Evolutionary conservation across 2,113 vertebrate genomes (phyloP).

Genomic region (Ancistrus triradiatus): DNA sequence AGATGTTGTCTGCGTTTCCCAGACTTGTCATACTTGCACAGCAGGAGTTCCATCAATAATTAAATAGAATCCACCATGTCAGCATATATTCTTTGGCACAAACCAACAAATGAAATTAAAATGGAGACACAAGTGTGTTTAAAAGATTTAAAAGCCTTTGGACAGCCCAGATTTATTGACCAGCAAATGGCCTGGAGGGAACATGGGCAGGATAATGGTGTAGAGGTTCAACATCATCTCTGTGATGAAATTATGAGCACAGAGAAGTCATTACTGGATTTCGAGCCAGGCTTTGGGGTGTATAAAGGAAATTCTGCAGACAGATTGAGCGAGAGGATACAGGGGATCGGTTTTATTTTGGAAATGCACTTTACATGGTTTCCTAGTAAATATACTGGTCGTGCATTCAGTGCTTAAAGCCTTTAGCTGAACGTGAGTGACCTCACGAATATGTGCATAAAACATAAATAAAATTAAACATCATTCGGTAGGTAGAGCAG

Average conservation of each 20-base stretch:
- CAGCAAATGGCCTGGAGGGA: slow-evolving; percentile 28
- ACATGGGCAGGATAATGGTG: slow-evolving; percentile 9
- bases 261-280: slow-evolving; percentile 8
- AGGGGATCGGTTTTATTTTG: too few relatives aligned
- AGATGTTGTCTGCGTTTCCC: background rate
- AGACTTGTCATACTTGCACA: slow-evolving; percentile 18
- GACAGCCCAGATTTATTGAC: slow-evolving; percentile 25
- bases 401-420: too few relatives aligned
- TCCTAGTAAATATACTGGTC: too few relatives aligned
- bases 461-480: too few relatives aligned
- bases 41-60: slow-evolving; percentile 24
- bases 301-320: background rate
- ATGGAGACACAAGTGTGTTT: background rate
- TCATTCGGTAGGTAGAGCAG: too few relatives aligned
- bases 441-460: too few relatives aligned
- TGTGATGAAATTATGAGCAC: slow-evolving; percentile 29
- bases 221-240: slow-evolving; percentile 1
- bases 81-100: slow-evolving; percentile 4
- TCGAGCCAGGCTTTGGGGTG: background rate
- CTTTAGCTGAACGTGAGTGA: too few relatives aligned
- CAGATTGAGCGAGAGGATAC: background rate
- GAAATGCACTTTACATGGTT: too few relatives aligned
- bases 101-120: slow-evolving; percentile 29
- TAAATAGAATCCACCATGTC: slow-evolving; percentile 21
- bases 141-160: slow-evolving; percentile 37